A percentile compares a stretch with the other conserved stretches of the same genome.
Evolutionary conservation across 2,113 vertebrate species (phyloP).

Genomic region (Amphiprion percula): DNA sequence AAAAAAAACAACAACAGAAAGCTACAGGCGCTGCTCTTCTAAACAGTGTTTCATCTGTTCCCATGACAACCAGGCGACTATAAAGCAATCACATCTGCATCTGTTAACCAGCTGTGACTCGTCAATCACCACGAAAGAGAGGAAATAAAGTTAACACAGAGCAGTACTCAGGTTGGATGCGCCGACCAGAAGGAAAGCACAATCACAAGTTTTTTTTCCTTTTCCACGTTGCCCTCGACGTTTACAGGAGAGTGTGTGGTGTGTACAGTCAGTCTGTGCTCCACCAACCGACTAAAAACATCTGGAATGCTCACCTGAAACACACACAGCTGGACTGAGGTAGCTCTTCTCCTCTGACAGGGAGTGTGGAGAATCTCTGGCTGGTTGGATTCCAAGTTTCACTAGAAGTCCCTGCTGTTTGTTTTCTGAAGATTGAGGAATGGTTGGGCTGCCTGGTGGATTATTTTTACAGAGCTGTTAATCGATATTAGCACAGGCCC

Average conservation of each 20-base stretch:
- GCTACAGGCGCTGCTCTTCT: conserved; percentile 17
- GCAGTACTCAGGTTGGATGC: conserved; percentile 9
- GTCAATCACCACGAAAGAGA: background rate
- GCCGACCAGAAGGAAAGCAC: conserved; percentile 44
- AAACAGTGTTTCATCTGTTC: background rate
- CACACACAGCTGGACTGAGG: conserved; percentile 9
- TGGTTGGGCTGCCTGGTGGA: too few relatives aligned
- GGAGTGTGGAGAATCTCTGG: too few relatives aligned
- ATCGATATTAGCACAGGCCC: too few relatives aligned
- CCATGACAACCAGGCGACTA: background rate
- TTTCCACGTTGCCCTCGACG: background rate
- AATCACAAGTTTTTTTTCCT: conserved; percentile 42
- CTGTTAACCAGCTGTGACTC: background rate
- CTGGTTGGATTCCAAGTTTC: too few relatives aligned
- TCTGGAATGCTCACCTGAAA: conserved; percentile 13
- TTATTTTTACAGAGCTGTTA: too few relatives aligned
- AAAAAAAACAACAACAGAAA: background rate
- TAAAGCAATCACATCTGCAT: background rate
- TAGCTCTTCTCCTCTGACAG: conserved; percentile 1
- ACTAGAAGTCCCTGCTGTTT: too few relatives aligned
- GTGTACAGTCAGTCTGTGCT: background rate
- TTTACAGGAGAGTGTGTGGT: background rate
- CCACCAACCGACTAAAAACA: conserved; percentile 9
- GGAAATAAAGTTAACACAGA: background rate
- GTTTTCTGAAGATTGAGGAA: too few relatives aligned